Evolutionary conservation across 2,888 invertebrate genomes (phyloP).

Genomic region (Thymelicus sylvestris): DNA sequence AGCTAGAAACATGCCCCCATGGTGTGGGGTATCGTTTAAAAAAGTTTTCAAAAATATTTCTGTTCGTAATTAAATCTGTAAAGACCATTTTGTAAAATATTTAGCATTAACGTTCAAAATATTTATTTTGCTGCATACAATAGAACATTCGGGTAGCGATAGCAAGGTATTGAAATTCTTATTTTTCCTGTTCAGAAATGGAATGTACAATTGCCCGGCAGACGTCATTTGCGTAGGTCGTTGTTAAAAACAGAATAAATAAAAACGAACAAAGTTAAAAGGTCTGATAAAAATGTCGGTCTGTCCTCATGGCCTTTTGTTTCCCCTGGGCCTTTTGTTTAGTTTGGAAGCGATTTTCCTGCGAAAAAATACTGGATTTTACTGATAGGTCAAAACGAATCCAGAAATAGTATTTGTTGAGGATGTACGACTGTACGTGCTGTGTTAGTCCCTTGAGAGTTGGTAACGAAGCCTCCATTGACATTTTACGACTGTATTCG

Average conservation of each 20-base stretch:
- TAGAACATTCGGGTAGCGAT: no score
- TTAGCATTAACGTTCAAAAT: no score
- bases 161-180: no score
- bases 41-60: no score
- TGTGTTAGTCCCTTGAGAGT: conserved; percentile 6
- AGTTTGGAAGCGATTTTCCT: background rate
- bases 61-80: no score
- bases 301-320: background rate
- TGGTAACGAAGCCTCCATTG: conserved; percentile 16
- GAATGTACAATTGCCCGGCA: no score
- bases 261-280: background rate
- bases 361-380: conserved; percentile 2
- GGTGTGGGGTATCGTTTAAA: no score
- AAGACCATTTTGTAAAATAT: no score
- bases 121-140: no score
- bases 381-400: conserved; percentile 7
- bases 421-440: background rate
- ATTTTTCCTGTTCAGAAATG: no score
- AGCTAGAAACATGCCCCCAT: no score
- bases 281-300: background rate
- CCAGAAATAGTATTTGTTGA: background rate
- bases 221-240: no score
- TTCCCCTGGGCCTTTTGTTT: background rate
- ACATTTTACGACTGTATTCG: conserved; percentile 12
- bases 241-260: background rate